phyloP scores from a whole-genome alignment of 2,888 invertebrate species.

The Polyommatus icarus region DNA sequence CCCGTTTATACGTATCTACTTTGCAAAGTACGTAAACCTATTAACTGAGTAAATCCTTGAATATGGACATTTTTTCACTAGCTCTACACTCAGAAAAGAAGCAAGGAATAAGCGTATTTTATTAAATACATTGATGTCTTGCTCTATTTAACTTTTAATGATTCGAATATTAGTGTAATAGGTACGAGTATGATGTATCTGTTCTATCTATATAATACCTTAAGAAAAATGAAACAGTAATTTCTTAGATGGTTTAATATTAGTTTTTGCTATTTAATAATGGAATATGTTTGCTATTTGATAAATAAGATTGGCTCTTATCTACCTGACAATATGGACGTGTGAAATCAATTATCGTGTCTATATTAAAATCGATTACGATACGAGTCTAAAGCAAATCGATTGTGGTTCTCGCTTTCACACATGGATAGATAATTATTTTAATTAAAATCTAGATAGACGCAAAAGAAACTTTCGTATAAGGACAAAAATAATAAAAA shows the following conservation, averaged over 20 bases:
- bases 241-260: not conserved
- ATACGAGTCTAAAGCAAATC: conserved; percentile 68
- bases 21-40: too few species aligned
- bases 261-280: not conserved
- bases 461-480: too few species aligned
- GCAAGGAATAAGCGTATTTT: too few species aligned
- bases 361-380: conserved; percentile 63
- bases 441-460: conserved; percentile 9
- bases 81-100: not conserved
- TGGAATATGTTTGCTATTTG: not conserved
- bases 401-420: conserved; percentile 75
- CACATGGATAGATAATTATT: conserved; percentile 42
- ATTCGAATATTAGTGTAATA: too few species aligned
- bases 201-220: too few species aligned
- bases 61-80: not conserved
- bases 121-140: too few species aligned
- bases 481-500: too few species aligned
- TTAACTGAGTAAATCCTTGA: not conserved
- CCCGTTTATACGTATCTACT: too few species aligned
- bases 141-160: too few species aligned
- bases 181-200: too few species aligned
- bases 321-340: conserved; percentile 38
- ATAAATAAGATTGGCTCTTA: conserved; percentile 30
- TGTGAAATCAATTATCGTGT: conserved; percentile 40
- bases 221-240: too few species aligned